Evolutionary conservation across 2,113 vertebrate species (phyloP).

Genomic region (Tachysurus vachellii): DNA sequence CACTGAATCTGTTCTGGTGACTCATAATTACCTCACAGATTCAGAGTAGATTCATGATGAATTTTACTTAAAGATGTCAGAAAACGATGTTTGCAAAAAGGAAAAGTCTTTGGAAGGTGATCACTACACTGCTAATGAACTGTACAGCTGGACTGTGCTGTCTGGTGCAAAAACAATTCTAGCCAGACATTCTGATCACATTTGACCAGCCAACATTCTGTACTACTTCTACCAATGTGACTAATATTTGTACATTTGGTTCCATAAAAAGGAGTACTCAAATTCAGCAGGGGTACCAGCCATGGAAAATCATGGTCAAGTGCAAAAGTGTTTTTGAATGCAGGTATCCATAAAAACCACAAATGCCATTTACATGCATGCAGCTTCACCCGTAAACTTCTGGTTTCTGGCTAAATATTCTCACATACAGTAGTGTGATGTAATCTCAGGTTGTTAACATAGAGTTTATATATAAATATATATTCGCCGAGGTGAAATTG

Average conservation of each 20-base stretch:
- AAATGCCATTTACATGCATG: background rate
- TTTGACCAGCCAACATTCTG: background rate
- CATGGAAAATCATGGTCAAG: background rate
- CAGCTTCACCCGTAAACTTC: background rate
- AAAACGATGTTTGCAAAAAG: background rate
- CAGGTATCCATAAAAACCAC: background rate
- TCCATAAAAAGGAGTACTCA: background rate
- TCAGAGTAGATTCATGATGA: background rate
- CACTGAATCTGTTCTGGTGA: background rate
- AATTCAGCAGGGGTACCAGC: background rate
- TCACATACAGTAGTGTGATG: background rate
- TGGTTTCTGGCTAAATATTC: conserved; percentile 7
- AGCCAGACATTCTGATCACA: background rate
- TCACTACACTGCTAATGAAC: background rate
- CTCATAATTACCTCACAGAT: background rate
- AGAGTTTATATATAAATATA: background rate
- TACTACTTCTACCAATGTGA: background rate
- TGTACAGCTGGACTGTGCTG: background rate
- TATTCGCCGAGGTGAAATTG: background rate
- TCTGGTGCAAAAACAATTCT: background rate
- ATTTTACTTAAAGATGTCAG: background rate
- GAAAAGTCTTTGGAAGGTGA: background rate
- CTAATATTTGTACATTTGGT: background rate
- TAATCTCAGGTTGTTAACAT: background rate
- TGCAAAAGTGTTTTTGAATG: background rate